These are phyloP conservation scores for Diceros bicornis DNA, from an alignment of 2,797 vertebrate genomes.

Conservation along the genomic window DNA sequence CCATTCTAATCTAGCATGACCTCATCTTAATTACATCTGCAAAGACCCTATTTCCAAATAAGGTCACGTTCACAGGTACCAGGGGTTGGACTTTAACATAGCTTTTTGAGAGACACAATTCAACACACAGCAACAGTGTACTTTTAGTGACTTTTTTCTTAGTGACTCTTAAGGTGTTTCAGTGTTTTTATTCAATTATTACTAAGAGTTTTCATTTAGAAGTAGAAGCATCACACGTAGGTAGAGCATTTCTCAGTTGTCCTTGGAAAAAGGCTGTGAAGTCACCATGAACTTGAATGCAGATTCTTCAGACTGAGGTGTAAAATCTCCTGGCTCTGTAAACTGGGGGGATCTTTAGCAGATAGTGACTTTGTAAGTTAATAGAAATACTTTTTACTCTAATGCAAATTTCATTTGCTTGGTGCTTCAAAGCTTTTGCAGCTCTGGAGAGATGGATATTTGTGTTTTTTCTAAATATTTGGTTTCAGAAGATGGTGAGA, in stretches of 20 bases:
- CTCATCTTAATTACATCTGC: neutral
- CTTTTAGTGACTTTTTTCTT: neutral
- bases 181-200: neutral
- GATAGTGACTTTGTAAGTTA: neutral
- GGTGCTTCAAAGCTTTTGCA: neutral
- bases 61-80: neutral
- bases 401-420: neutral
- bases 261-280: neutral
- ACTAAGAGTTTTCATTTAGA: neutral
- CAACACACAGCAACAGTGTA: neutral
- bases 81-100: neutral
- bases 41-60: neutral
- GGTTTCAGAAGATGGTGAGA: neutral
- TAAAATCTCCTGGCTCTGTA: neutral
- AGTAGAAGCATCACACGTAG: neutral
- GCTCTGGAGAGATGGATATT: neutral
- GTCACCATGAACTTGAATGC: neutral
- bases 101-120: neutral
- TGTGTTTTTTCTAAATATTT: conserved; percentile 22
- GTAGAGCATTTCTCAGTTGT: neutral
- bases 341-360: neutral
- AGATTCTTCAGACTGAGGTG: neutral
- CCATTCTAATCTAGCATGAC: neutral
- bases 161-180: neutral
- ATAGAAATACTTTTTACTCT: conserved; percentile 25